Evolutionary conservation across 2,113 vertebrate genomes (phyloP).

Genomic region (Corythornis madagascariensis): DNA sequence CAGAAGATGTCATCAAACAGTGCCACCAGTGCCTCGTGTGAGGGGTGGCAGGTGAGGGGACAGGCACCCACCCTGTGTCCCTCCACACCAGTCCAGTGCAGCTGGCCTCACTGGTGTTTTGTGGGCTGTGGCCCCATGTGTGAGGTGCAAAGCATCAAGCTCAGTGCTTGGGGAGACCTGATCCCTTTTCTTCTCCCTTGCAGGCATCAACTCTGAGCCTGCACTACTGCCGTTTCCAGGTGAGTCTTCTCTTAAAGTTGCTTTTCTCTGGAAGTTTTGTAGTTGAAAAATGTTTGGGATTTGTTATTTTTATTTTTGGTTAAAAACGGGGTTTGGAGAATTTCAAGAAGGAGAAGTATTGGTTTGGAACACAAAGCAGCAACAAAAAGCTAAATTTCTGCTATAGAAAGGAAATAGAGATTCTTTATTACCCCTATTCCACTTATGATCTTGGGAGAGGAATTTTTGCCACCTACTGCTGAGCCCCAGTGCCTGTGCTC

Average conservation of each 20-base stretch:
- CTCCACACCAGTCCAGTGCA: background rate
- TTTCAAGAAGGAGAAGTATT: background rate
- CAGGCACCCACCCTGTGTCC: background rate
- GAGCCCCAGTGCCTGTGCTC: too few species aligned
- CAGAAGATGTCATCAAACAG: background rate
- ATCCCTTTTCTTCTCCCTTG: slow-evolving; percentile 39
- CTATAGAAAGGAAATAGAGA: background rate
- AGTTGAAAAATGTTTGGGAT: background rate
- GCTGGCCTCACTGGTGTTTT: background rate
- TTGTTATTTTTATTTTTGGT: background rate
- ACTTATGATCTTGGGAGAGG: background rate
- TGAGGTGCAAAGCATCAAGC: too few species aligned
- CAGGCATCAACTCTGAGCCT: slow-evolving; percentile 59
- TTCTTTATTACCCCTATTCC: background rate
- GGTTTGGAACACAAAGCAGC: background rate
- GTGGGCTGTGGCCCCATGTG: too few species aligned
- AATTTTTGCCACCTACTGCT: too few species aligned
- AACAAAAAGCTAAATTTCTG: background rate
- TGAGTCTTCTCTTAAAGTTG: background rate
- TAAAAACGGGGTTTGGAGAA: background rate
- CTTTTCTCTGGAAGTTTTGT: background rate
- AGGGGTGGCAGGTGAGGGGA: background rate
- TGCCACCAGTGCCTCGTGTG: background rate
- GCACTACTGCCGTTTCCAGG: slow-evolving; percentile 62
- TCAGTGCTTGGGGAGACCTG: background rate